These are phyloP conservation scores for Corythornis cristatus DNA, from an alignment of 2,113 vertebrate species.

Conservation along the genomic window DNA sequence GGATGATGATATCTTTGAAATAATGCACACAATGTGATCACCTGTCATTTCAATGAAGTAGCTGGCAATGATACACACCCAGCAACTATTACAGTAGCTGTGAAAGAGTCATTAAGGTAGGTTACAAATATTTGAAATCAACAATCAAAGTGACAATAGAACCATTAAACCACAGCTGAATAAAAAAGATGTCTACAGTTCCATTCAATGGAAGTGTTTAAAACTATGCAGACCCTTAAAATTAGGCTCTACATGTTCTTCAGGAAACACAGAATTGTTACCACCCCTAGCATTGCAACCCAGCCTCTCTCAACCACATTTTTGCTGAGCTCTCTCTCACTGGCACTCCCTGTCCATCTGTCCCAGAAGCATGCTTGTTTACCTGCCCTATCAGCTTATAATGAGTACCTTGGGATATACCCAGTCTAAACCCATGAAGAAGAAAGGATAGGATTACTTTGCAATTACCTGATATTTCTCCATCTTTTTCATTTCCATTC, in stretches of 20 bases:
- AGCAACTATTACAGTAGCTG: background rate
- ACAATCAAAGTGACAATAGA: background rate
- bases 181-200: background rate
- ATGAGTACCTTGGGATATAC: accelerated
- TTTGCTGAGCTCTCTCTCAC: background rate
- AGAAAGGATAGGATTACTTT: background rate
- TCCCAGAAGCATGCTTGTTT: background rate
- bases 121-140: slow-evolving; percentile 6
- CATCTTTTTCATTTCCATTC: background rate
- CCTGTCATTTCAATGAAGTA: background rate
- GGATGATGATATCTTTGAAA: background rate
- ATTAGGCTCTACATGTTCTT: background rate
- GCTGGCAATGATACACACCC: background rate
- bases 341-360: background rate
- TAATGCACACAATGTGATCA: background rate
- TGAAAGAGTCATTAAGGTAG: background rate
- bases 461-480: background rate
- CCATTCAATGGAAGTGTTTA: background rate
- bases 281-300: background rate
- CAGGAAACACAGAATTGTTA: background rate
- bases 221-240: background rate
- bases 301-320: background rate
- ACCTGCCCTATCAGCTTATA: background rate
- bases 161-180: background rate
- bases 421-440: background rate